Conservation (phyloP, 1,140 invertebrate genomes). For the Aphaenogaster rudis region DNA sequence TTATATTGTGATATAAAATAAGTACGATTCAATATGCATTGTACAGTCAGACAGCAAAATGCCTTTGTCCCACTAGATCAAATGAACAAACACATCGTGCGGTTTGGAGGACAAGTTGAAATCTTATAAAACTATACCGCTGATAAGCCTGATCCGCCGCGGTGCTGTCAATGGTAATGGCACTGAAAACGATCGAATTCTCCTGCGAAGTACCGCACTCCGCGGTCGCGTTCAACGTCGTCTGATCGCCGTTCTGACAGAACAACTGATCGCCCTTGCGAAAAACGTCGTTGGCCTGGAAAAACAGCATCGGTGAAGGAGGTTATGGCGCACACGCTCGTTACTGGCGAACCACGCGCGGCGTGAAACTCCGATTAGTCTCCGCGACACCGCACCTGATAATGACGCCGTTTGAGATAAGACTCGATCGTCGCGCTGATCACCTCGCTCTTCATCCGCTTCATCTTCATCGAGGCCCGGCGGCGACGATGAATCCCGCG, state of each 20-base stretch:
- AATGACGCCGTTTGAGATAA: conserved; percentile 86
- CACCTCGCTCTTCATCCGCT: conserved; percentile 85
- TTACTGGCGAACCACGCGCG: conserved; percentile 7
- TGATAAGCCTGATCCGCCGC: conserved; percentile 85
- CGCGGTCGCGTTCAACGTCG: conserved; percentile 82
- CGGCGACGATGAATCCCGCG: not conserved
- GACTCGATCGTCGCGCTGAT: conserved; percentile 86
- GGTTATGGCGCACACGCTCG: conserved; percentile 60
- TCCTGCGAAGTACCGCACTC: conserved; percentile 84
- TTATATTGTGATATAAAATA: not conserved
- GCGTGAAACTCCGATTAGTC: conserved; percentile 13
- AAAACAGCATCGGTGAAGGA: conserved; percentile 43
- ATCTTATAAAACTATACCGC: conserved; percentile 73
- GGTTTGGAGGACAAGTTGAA: not conserved
- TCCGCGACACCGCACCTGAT: conserved; percentile 80
- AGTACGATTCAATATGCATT: not conserved
- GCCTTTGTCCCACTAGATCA: not conserved
- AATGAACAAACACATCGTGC: not conserved
- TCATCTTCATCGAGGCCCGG: conserved; percentile 83
- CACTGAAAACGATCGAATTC: conserved; percentile 86
- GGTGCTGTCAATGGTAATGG: conserved; percentile 83
- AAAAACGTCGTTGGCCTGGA: conserved; percentile 82
- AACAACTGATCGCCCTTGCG: conserved; percentile 79
- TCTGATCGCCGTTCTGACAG: conserved; percentile 83
- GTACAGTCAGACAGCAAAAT: not conserved